These are phyloP conservation scores for Macrotus californicus DNA, from an alignment of 2,113 vertebrate species.

Conservation along the genomic window DNA sequence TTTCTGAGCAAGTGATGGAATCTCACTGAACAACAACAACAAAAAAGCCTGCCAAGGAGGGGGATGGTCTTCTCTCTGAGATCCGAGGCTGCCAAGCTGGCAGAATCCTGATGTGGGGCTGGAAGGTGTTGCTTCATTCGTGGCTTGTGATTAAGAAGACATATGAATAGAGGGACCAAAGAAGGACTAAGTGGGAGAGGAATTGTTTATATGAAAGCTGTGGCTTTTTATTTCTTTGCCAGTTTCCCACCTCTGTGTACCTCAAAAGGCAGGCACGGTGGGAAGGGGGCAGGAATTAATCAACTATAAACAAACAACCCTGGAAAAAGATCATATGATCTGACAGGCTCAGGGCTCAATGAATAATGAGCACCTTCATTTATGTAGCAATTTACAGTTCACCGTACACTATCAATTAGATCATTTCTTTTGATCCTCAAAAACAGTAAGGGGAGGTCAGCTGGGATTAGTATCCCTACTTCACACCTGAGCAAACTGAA, in stretches of 20 bases:
- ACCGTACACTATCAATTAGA: neutral
- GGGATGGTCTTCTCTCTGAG: neutral
- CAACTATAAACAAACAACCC: conserved; percentile 41
- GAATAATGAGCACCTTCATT: conserved; percentile 56
- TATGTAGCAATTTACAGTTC: conserved; percentile 37
- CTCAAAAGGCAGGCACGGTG: neutral
- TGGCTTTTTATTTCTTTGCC: conserved; percentile 46
- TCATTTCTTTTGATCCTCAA: conserved; percentile 41
- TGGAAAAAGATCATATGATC: conserved; percentile 39
- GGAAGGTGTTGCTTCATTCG: neutral
- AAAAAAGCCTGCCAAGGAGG: neutral
- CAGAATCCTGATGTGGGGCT: neutral
- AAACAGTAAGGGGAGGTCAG: neutral
- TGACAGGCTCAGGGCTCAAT: neutral
- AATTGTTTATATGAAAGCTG: conserved; percentile 27
- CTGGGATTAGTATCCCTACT: neutral
- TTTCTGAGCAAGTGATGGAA: conserved; percentile 18
- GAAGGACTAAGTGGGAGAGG: neutral
- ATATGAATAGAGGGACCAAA: neutral
- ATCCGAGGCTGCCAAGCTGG: neutral
- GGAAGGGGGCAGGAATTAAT: neutral
- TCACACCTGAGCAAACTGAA: conserved; percentile 2
- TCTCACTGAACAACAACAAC: neutral
- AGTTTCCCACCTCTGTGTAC: neutral
- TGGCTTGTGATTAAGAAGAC: neutral